Evolutionary conservation across 2,797 vertebrate genomes (phyloP), one percentile per base, ranked within the genome.

Genomic region (Schizothorax lantsangensis): DNA sequence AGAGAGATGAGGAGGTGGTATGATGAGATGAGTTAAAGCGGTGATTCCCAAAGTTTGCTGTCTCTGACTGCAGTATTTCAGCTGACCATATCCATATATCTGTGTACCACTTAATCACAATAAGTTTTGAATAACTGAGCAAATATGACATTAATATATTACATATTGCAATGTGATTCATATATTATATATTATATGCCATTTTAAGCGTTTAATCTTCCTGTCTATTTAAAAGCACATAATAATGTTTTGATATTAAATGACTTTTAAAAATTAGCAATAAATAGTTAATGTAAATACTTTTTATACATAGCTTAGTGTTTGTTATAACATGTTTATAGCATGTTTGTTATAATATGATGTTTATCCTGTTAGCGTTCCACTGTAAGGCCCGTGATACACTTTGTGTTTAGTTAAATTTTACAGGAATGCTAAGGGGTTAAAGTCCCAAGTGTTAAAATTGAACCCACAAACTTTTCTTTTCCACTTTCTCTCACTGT

Each of bases 11-110:
- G 68, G 68, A 43, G 40, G 45, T 23, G 52, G 40, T 69, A 17
- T 38, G 75, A 82, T 30, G 66, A 86, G 57, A 59, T 82, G 33
- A 66, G 75, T 40, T 78, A 38, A 33, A 68, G 45, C 40, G n/a
- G 26, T 1, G n/a, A 30, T 75, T n/a, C 19, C 15, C 54, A 75
- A 84, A 49, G 26, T 64, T 52, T 84, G 30, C 30, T 0, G 14
- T 33, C 5, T 64, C 12, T 15, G 62, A 30, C 12, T 33, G 6
- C 21, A 30, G 6, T 74, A 57, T 8, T 38, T 54, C 17, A 43
- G 38, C 26, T 71, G 43, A 83, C 9, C 15, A 26, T 23, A 72
- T 83, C n/a, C 26, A 10, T 52, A 12, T 19, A 36, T 52, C 26
- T 26, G 9, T 71, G 43, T 26, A 74, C 3, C 14, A 30, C 72